A percentile compares a stretch with the other conserved stretches of the same genome.
phyloP scores from a whole-genome alignment of 2,888 invertebrate species.

The Xestia rhomboidea region DNA sequence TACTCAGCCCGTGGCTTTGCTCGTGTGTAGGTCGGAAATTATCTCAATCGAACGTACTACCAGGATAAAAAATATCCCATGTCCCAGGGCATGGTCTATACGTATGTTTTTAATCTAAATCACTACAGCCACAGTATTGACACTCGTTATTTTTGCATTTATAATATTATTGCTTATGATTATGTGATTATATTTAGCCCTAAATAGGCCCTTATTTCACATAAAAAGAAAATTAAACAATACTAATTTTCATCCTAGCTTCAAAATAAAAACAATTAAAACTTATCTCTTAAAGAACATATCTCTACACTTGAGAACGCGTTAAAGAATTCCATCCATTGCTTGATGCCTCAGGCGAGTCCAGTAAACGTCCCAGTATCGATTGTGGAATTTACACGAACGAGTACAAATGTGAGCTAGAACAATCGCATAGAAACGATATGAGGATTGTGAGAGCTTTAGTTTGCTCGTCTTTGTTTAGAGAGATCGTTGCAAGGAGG shows the following conservation, averaged over 20 bases:
- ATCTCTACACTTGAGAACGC: conserved; percentile 15
- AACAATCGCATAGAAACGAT: conserved; percentile 50
- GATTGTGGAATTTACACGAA: conserved; percentile 50
- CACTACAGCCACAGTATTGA: background rate
- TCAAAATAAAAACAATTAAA: conserved; percentile 19
- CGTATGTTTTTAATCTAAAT: background rate
- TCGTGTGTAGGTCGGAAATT: background rate
- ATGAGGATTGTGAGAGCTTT: conserved; percentile 44
- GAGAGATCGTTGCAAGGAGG: background rate
- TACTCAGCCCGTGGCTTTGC: background rate
- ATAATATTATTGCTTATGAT: background rate
- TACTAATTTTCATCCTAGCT: background rate
- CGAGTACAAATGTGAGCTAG: conserved; percentile 36
- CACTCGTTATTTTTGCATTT: background rate
- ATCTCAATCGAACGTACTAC: background rate
- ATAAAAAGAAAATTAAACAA: background rate
- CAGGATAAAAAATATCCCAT: background rate
- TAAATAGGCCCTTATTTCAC: background rate
- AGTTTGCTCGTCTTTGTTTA: conserved; percentile 19
- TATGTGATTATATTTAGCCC: background rate
- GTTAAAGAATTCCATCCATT: conserved; percentile 51
- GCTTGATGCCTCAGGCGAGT: conserved; percentile 16
- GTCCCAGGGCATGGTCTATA: background rate
- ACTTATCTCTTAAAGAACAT: background rate
- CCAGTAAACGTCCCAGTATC: conserved; percentile 50